Conservation (phyloP, 1,140 invertebrate genomes). For the Drosophila erecta region DNA sequence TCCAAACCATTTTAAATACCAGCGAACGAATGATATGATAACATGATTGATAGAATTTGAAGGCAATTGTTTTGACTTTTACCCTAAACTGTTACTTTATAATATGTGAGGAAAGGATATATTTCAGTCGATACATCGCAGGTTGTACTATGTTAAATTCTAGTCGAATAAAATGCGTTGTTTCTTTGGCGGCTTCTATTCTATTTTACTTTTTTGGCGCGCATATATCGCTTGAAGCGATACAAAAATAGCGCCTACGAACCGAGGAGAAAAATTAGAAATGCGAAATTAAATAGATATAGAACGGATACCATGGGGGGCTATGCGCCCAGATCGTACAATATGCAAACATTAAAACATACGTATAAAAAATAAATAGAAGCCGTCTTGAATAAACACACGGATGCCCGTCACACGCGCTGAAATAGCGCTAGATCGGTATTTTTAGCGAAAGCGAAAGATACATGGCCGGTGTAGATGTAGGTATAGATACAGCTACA, state of each 20-base stretch:
- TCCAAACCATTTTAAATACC: too few relatives aligned
- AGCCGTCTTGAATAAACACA: conserved; percentile 52
- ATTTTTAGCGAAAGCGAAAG: conserved; percentile 45
- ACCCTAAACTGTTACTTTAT: background rate
- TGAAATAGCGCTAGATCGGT: conserved; percentile 44
- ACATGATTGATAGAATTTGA: too few relatives aligned
- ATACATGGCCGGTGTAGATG: conserved; percentile 31
- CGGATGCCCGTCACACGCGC: conserved; percentile 37
- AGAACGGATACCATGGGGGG: conserved; percentile 7
- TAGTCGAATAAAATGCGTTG: conserved; percentile 33
- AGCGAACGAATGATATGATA: background rate
- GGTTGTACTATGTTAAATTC: background rate
- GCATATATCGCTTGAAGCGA: conserved; percentile 16
- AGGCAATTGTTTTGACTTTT: too few relatives aligned
- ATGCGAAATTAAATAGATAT: conserved; percentile 71
- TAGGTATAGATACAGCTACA: conserved; percentile 1
- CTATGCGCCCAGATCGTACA: conserved; percentile 28
- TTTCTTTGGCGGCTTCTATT: conserved; percentile 22
- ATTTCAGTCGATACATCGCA: background rate
- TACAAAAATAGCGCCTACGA: conserved; percentile 34
- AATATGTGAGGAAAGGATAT: background rate
- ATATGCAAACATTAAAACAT: conserved; percentile 47
- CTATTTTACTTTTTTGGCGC: conserved; percentile 24
- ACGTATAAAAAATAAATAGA: conserved; percentile 57
- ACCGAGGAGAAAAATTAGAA: conserved; percentile 39